Conservation (phyloP, 2,113 vertebrate species). For the Microcebus murinus region DNA sequence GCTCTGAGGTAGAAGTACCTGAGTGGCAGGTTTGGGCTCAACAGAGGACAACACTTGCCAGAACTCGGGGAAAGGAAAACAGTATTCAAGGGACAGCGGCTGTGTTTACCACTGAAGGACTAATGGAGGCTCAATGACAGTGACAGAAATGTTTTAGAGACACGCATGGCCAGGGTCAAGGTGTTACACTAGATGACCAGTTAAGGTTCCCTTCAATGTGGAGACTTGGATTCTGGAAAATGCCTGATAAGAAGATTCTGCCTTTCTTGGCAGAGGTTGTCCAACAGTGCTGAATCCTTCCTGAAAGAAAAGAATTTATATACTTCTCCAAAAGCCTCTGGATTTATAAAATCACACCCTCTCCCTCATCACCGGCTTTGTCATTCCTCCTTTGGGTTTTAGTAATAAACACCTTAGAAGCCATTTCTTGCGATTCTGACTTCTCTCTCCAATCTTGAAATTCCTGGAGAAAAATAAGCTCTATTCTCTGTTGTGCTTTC, state of each 20-base stretch:
- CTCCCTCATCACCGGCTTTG: background rate
- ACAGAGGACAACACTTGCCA: background rate
- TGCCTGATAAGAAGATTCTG: background rate
- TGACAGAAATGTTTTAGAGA: background rate
- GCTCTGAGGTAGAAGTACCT: background rate
- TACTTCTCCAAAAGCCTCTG: background rate
- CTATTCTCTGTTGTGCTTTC: constrained; percentile 10
- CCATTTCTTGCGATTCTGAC: background rate
- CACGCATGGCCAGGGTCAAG: background rate
- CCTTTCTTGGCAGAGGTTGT: background rate
- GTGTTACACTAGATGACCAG: background rate
- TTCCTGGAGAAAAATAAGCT: constrained; percentile 34
- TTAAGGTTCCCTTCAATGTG: background rate
- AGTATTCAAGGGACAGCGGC: background rate
- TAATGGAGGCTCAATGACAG: background rate
- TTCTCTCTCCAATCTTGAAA: constrained; percentile 25
- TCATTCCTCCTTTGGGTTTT: background rate
- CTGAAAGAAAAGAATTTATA: background rate
- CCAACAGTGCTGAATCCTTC: background rate
- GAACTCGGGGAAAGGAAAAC: background rate
- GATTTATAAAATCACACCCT: background rate
- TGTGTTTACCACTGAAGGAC: background rate
- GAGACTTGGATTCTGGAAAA: background rate
- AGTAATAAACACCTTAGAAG: background rate
- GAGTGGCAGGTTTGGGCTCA: background rate